These are phyloP conservation scores for Ophion slaviceki DNA, from an alignment of 2,888 invertebrate genomes.

Conservation along the genomic window DNA sequence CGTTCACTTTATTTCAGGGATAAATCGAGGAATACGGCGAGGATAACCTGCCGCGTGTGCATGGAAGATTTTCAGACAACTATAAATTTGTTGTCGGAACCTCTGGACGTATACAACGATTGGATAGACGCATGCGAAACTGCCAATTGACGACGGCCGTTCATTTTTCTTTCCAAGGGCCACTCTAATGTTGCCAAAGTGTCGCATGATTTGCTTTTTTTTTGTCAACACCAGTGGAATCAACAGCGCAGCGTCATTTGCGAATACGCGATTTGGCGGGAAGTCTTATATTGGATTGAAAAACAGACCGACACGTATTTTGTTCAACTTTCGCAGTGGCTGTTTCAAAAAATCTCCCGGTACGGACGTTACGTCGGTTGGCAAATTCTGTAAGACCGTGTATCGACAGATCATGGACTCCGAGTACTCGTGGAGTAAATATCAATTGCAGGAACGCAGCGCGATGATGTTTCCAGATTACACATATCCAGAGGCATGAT, in stretches of 20 bases:
- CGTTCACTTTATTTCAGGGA: constrained; percentile 89
- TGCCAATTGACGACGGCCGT: constrained; percentile 88
- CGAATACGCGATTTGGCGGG: constrained; percentile 3
- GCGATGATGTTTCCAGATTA: background rate
- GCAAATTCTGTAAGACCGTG: background rate
- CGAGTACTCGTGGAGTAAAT: too few relatives aligned
- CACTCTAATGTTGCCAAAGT: background rate
- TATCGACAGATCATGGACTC: too few relatives aligned
- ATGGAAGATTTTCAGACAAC: constrained; percentile 98
- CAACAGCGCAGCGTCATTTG: background rate
- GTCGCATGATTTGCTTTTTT: background rate
- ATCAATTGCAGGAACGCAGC: background rate
- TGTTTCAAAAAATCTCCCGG: background rate
- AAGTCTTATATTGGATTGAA: constrained; percentile 17
- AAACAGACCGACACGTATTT: background rate
- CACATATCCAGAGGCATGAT: background rate
- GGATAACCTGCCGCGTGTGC: constrained; percentile 97
- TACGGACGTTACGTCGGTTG: background rate
- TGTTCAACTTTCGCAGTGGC: background rate
- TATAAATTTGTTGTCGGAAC: constrained; percentile 98
- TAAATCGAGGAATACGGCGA: constrained; percentile 95
- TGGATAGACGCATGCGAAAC: constrained; percentile 99
- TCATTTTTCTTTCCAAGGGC: background rate
- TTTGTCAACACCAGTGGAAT: background rate
- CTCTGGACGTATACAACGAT: constrained; percentile 99